Conservation (phyloP, 2,888 invertebrate species). For the Athripsodes cinereus region DNA sequence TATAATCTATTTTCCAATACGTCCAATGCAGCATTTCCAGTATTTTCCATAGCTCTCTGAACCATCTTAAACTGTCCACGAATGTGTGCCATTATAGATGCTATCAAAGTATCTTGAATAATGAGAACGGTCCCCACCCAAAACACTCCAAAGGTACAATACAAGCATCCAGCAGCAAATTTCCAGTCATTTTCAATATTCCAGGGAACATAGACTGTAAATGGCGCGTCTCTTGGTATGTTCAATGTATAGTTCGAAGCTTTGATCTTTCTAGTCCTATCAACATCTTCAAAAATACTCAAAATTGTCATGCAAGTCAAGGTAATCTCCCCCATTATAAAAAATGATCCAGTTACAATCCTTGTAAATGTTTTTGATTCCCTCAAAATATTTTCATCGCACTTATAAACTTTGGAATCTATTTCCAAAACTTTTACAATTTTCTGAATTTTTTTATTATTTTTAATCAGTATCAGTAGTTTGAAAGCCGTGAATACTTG, state of each 20-base stretch:
- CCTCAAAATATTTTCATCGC: conserved; percentile 9
- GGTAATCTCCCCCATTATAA: conserved; percentile 19
- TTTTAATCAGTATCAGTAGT: conserved; percentile 18
- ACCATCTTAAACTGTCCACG: conserved; percentile 22
- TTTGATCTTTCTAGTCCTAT: conserved; percentile 8
- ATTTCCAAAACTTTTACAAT: conserved; percentile 18
- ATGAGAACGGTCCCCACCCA: conserved; percentile 19
- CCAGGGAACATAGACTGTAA: conserved; percentile 19
- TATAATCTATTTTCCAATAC: conserved; percentile 6
- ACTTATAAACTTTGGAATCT: conserved; percentile 8
- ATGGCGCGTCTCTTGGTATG: conserved; percentile 16
- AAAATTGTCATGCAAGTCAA: conserved; percentile 13
- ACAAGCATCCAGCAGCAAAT: conserved; percentile 9
- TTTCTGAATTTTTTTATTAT: conserved; percentile 19
- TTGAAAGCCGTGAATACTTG: conserved; percentile 16
- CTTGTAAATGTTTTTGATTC: conserved; percentile 13
- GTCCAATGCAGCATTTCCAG: conserved; percentile 11
- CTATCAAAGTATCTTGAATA: conserved; percentile 20
- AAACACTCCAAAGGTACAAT: conserved; percentile 12
- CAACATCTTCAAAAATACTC: conserved; percentile 9
- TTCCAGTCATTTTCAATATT: conserved; percentile 10
- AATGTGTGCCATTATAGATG: conserved; percentile 22
- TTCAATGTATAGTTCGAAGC: conserved; percentile 13
- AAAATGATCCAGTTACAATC: conserved; percentile 15
- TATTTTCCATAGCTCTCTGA: conserved; percentile 14